Base-by-base conservation (phyloP, 2,113 vertebrate genomes). In the Notarius lentiginosus region DNA sequence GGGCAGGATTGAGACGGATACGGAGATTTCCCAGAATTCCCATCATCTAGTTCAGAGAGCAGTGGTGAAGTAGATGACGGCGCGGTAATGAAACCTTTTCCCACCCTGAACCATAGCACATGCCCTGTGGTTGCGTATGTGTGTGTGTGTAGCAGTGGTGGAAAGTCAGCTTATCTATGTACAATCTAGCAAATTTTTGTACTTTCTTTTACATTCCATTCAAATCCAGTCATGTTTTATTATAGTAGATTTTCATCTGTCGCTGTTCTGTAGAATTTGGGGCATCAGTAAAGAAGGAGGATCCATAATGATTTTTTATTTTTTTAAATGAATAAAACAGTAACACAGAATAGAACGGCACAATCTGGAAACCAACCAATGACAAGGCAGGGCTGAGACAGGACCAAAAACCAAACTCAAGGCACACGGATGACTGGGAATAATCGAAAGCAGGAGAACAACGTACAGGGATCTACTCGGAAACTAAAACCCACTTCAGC, bases 11-110 rank as follows among this genome's bases (percentile, higher is more conserved):
- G 93, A 93, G 93, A 93, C 92, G 92, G 94, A 95, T 95, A 95
- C 95, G 94, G 94, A 94, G 95, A 96, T 95, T 95, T 96, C 95
- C 94, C 93, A 94, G 89, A 89, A 92, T 91, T 94, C 90, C 66
- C 41, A 65, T 90, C 66, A 89, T 92, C 88, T 90, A 84, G 84
- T 91, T 90, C 79, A 70, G 87, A 88, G 82, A 27, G 86, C 77
- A 88, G 66, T 79, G 88, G 84, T 84, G 79, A 81, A 83, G 90
- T 68, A 87, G 88, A 88, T 89, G 91, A 88, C 83, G 83, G 68
- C 49, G 89, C 87, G 87, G 85, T 84, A 60, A 90, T 84, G 84
- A 86, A 60, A 87, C 81, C 60, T 18, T 86, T 83, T 73, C 61
- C 79, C 58, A 79, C 76, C 84, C 83, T 88, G 84, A 82, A 84